These are phyloP conservation scores for Brachionus sp. DNA, from an alignment of 1,140 invertebrate genomes.

Conservation along the genomic window DNA sequence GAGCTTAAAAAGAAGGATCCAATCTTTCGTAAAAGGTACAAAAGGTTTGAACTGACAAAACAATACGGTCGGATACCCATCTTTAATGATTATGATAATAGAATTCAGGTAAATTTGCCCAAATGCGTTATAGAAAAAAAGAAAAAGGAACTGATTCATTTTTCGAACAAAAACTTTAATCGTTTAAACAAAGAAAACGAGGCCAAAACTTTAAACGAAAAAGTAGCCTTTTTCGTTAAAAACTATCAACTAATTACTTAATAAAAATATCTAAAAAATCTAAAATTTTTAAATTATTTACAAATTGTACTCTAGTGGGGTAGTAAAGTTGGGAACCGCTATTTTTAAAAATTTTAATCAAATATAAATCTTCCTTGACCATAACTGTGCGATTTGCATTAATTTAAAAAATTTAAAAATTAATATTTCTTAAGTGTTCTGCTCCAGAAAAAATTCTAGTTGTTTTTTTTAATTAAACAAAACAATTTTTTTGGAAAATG, in stretches of 20 bases:
- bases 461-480: too few relatives aligned
- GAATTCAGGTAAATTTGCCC: background rate
- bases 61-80: background rate
- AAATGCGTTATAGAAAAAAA: slow-evolving; percentile 14
- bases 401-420: too few relatives aligned
- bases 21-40: background rate
- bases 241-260: slow-evolving; percentile 11
- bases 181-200: background rate
- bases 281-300: background rate
- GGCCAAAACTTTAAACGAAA: background rate
- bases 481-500: too few relatives aligned
- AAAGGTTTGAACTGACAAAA: background rate
- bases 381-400: too few relatives aligned
- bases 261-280: background rate
- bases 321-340: too few relatives aligned
- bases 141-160: background rate
- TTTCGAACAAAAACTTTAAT: background rate
- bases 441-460: too few relatives aligned
- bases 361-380: too few relatives aligned
- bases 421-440: too few relatives aligned
- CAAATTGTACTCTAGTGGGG: too few relatives aligned
- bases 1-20: slow-evolving; percentile 8
- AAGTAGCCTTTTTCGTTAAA: slow-evolving; percentile 7
- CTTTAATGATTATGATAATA: background rate
- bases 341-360: too few relatives aligned